These are phyloP conservation scores for Cosmorhoe ocellata DNA, from an alignment of 2,888 invertebrate species.

Conservation along the genomic window DNA sequence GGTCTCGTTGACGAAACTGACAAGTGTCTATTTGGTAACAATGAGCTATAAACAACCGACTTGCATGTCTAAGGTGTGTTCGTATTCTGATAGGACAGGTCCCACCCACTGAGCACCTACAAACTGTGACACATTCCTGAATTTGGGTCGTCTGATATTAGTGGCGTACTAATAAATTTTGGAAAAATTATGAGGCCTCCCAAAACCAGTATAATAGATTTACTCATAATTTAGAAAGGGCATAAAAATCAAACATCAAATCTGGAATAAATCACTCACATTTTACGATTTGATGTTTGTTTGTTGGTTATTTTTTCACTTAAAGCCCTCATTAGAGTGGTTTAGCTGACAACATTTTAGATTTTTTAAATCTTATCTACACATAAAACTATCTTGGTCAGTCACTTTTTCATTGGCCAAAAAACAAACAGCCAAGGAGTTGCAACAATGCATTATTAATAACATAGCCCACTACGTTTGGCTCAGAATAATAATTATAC, in stretches of 20 bases:
- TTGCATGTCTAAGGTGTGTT: constrained; percentile 22
- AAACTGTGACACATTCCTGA: constrained; percentile 27
- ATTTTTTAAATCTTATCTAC: too few relatives aligned
- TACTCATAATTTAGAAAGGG: too few relatives aligned
- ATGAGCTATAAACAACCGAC: constrained; percentile 28
- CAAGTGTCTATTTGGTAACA: constrained; percentile 24
- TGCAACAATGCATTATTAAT: too few relatives aligned
- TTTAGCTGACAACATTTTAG: too few relatives aligned
- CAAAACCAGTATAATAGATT: constrained; percentile 3
- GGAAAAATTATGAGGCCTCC: constrained; percentile 24
- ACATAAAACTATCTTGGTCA: too few relatives aligned
- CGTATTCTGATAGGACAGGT: constrained; percentile 29
- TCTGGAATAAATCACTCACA: background rate
- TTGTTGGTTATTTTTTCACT: too few relatives aligned
- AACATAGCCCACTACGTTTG: too few relatives aligned
- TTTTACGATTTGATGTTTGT: background rate
- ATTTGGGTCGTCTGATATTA: constrained; percentile 29
- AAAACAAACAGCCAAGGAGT: too few relatives aligned
- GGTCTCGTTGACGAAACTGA: constrained; percentile 13
- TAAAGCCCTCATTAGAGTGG: too few relatives aligned
- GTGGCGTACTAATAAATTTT: constrained; percentile 30
- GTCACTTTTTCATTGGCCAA: too few relatives aligned
- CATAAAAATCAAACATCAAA: background rate
- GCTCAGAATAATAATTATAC: too few relatives aligned
- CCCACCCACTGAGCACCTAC: constrained; percentile 34